Evolutionary conservation across 1,140 invertebrate genomes (phyloP).

Genomic region (Carposina sasakii): DNA sequence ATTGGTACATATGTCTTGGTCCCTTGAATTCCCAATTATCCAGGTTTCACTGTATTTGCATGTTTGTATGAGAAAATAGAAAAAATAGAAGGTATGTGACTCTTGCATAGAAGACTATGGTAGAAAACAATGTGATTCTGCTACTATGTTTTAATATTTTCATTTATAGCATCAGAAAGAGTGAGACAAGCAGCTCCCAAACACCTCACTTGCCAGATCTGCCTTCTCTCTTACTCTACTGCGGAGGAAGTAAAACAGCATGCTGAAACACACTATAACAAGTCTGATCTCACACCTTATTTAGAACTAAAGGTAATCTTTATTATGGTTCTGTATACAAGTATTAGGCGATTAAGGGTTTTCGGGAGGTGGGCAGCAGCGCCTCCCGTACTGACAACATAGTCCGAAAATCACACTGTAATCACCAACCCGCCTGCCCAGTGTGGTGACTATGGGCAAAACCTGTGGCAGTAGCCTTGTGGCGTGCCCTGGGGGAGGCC

Average conservation of each 20-base stretch:
- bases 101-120: not conserved
- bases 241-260: constrained; percentile 10
- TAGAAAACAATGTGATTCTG: not conserved
- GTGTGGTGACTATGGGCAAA: not conserved
- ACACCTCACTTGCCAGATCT: constrained; percentile 18
- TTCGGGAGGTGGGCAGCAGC: no score
- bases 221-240: constrained; percentile 13
- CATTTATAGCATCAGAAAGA: not conserved
- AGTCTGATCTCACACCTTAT: constrained; percentile 15
- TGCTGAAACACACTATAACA: constrained; percentile 15
- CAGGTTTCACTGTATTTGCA: no score
- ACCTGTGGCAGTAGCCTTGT: not conserved
- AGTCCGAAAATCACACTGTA: no score
- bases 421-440: no score
- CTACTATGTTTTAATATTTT: not conserved
- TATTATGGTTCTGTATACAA: not conserved
- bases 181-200: not conserved
- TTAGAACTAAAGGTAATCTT: not conserved
- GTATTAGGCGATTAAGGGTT: not conserved
- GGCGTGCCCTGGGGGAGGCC: not conserved
- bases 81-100: not conserved
- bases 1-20: no score
- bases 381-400: no score
- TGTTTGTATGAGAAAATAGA: not conserved
- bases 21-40: no score